phyloP scores from a whole-genome alignment of 2,888 invertebrate genomes.

The Phaonia tiefii region DNA sequence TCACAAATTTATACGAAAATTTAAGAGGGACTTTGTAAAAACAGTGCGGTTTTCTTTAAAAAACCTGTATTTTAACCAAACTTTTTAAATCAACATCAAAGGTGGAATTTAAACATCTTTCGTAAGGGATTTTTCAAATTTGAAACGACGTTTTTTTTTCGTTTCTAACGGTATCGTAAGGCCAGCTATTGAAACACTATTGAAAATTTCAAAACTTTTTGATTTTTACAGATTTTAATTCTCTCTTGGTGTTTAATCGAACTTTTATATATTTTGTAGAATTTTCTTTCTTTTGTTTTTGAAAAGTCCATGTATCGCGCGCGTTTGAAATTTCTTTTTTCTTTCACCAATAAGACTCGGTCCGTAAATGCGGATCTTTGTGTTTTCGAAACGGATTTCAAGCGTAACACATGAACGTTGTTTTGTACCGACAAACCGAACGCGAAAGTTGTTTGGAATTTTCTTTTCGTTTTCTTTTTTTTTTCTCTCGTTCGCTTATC shows the following conservation, averaged over 20 bases:
- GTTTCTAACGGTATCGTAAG: too few relatives aligned
- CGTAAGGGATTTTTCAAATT: too few relatives aligned
- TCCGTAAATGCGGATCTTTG: slow-evolving; percentile 54
- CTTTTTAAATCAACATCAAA: background rate
- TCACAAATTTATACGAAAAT: background rate
- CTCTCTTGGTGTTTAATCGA: too few relatives aligned
- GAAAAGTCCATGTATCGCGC: background rate
- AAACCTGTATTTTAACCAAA: background rate
- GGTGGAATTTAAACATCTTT: background rate
- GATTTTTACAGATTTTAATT: slow-evolving; percentile 2
- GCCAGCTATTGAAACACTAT: background rate
- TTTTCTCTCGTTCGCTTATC: slow-evolving; percentile 9
- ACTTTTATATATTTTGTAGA: slow-evolving; percentile 7
- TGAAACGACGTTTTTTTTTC: too few relatives aligned
- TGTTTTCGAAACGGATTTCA: slow-evolving; percentile 34
- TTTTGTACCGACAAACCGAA: slow-evolving; percentile 41
- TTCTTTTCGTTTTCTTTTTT: slow-evolving; percentile 49
- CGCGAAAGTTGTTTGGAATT: slow-evolving; percentile 61
- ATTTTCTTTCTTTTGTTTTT: background rate
- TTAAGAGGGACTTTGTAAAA: background rate
- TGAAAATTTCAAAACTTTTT: background rate
- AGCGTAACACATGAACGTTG: slow-evolving; percentile 27
- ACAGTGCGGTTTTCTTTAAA: background rate
- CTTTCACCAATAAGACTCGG: background rate
- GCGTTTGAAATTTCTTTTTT: slow-evolving; percentile 32